Conservation (phyloP, 2,797 vertebrate genomes). For the Phoeniculus purpureus region DNA sequence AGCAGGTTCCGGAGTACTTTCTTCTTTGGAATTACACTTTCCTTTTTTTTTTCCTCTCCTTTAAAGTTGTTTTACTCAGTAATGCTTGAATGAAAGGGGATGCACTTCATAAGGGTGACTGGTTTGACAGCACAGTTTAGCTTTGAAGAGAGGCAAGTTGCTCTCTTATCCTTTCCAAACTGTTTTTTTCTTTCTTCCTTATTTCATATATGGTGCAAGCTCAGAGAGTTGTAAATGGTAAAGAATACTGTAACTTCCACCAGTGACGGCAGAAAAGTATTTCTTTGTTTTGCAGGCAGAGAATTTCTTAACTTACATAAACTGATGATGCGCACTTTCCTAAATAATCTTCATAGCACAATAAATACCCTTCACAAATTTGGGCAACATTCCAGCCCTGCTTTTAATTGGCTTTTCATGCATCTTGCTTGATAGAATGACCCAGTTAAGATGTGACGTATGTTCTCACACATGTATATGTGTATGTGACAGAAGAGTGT, state of each 20-base stretch:
- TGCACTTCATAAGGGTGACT: background rate
- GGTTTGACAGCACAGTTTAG: constrained; percentile 44
- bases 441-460: background rate
- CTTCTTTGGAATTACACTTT: constrained; percentile 39
- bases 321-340: background rate
- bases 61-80: constrained; percentile 34
- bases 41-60: background rate
- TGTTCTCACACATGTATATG: background rate
- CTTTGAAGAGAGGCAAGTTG: constrained; percentile 23
- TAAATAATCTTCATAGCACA: background rate
- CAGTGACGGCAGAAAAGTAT: background rate
- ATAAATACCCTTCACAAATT: background rate
- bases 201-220: background rate
- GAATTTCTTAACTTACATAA: background rate
- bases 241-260: constrained; percentile 21
- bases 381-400: background rate
- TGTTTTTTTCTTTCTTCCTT: background rate
- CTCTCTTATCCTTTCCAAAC: constrained; percentile 20
- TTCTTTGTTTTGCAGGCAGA: background rate
- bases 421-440: background rate
- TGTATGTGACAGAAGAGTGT: background rate
- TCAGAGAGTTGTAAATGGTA: background rate
- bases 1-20: constrained; percentile 34
- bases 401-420: constrained; percentile 1
- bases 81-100: constrained; percentile 45